phyloP scores from a whole-genome alignment of 2,797 vertebrate species.

The Cyprinodon diabolis region DNA sequence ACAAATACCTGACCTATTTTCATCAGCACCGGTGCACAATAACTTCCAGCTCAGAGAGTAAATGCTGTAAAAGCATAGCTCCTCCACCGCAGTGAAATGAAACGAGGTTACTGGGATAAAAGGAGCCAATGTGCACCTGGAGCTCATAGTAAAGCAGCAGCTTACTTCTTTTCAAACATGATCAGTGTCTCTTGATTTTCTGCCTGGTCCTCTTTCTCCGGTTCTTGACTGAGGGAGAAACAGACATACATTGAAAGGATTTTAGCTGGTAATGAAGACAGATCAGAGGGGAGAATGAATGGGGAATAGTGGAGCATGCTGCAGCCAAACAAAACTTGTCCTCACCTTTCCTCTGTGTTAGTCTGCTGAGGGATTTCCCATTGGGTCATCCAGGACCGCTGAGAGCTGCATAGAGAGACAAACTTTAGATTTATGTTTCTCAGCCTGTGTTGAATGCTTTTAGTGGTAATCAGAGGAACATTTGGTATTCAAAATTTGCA shows the following conservation, averaged over 20 bases:
- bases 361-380: conserved; percentile 51
- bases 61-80: conserved; percentile 51
- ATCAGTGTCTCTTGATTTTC: conserved; percentile 63
- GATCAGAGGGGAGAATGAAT: conserved; percentile 33
- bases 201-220: conserved; percentile 28
- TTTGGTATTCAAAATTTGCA: no score
- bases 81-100: conserved; percentile 44
- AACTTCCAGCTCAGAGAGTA: conserved; percentile 65
- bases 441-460: no score
- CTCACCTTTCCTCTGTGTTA: conserved; percentile 65
- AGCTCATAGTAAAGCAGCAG: conserved; percentile 62
- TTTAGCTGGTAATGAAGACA: conserved; percentile 62
- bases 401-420: conserved; percentile 36
- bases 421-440: not conserved
- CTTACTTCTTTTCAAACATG: conserved; percentile 79
- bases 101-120: conserved; percentile 62
- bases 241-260: conserved; percentile 65
- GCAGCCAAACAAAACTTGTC: conserved; percentile 49
- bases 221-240: conserved; percentile 61
- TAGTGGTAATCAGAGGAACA: no score
- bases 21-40: conserved; percentile 68
- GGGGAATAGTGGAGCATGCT: conserved; percentile 22
- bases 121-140: conserved; percentile 29
- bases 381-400: conserved; percentile 52
- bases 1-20: conserved; percentile 72